phyloP scores from a whole-genome alignment of 2,888 invertebrate genomes.

The Cephalotes varians region DNA sequence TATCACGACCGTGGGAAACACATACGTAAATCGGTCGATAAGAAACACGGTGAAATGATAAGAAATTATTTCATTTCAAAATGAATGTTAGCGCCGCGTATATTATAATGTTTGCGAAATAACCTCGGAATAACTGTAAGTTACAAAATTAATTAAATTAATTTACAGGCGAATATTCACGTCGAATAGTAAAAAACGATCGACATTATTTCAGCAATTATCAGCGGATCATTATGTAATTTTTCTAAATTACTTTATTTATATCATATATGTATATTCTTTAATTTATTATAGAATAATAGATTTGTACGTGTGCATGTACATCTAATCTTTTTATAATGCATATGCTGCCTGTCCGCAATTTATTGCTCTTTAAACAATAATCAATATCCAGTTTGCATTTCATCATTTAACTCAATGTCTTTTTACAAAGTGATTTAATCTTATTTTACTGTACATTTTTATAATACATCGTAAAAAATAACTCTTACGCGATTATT shows the following conservation, averaged over 20 bases:
- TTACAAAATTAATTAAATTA: neutral
- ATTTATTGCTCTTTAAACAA: constrained; percentile 6
- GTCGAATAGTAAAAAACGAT: neutral
- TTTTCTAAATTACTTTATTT: neutral
- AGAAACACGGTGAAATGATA: neutral
- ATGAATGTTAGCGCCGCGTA: neutral
- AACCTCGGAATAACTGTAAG: neutral
- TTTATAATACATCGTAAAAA: constrained; percentile 44
- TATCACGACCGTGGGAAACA: neutral
- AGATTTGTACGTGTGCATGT: neutral
- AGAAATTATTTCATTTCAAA: neutral
- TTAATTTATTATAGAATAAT: neutral
- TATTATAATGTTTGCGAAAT: neutral
- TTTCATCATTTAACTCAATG: constrained; percentile 2
- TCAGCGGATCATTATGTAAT: neutral
- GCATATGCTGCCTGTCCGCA: neutral
- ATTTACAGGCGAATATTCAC: neutral
- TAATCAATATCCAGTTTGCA: constrained; percentile 12
- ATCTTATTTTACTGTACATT: constrained; percentile 39
- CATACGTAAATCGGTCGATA: too few species aligned
- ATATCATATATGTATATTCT: neutral
- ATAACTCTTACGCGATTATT: constrained; percentile 20
- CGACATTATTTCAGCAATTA: neutral
- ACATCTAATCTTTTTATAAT: neutral
- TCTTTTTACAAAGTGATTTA: constrained; percentile 43